Evolutionary conservation across 2,888 invertebrate species (phyloP).

Genomic region (Aphidoletes aphidimyza): DNA sequence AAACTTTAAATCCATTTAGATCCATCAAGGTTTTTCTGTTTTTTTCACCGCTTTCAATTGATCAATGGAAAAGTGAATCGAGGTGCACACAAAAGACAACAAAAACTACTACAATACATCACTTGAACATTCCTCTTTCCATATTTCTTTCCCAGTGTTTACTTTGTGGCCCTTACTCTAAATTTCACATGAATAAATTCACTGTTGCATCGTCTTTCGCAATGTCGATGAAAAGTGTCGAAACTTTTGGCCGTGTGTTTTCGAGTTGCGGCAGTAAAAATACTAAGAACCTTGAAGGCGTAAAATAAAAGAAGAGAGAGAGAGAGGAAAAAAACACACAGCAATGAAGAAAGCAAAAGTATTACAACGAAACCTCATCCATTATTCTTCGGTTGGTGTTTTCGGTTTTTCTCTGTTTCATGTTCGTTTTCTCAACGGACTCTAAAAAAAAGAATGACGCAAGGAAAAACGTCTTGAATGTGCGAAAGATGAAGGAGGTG

Average conservation of each 20-base stretch:
- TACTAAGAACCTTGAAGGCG: not conserved
- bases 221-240: slow-evolving; percentile 1
- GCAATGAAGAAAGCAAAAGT: slow-evolving; percentile 40
- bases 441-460: not conserved
- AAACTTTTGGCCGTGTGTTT: not conserved
- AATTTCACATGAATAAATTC: slow-evolving; percentile 31
- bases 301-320: slow-evolving; percentile 22
- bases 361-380: slow-evolving; percentile 43
- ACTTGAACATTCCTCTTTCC: slow-evolving; percentile 5
- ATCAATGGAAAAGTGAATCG: not conserved
- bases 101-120: slow-evolving; percentile 42
- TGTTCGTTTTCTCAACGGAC: too few relatives aligned
- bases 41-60: slow-evolving; percentile 1
- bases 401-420: slow-evolving; percentile 15
- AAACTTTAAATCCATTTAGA: slow-evolving; percentile 46
- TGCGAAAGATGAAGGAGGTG: not conserved
- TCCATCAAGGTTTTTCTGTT: not conserved
- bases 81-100: not conserved
- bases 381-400: slow-evolving; percentile 37
- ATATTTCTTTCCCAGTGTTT: too few relatives aligned
- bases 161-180: not conserved
- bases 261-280: too few relatives aligned
- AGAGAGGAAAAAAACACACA: too few relatives aligned
- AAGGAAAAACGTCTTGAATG: not conserved
- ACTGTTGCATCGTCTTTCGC: slow-evolving; percentile 9